These are phyloP conservation scores for Xerus rutilus DNA, from an alignment of 2,797 vertebrate genomes.

Conservation along the genomic window DNA sequence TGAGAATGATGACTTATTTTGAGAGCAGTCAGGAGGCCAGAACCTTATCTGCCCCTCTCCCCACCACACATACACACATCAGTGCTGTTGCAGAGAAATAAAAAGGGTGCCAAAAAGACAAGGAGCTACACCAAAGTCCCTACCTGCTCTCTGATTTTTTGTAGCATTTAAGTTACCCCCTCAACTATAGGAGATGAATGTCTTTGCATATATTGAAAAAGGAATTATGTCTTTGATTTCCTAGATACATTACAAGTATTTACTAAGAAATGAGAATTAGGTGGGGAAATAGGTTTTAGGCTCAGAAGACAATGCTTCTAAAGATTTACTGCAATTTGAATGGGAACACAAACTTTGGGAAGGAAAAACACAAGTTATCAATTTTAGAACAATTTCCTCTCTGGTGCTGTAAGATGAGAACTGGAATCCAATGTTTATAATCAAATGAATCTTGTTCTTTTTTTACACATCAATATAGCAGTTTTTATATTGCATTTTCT, in stretches of 20 bases:
- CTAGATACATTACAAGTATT: slow-evolving; percentile 78
- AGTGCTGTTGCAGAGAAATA: slow-evolving; percentile 48
- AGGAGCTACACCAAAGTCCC: slow-evolving; percentile 30
- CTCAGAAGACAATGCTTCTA: slow-evolving; percentile 74
- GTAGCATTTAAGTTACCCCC: slow-evolving; percentile 49
- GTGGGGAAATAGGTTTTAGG: slow-evolving; percentile 75
- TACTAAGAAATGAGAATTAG: slow-evolving; percentile 77
- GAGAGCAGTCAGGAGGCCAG: slow-evolving; percentile 50
- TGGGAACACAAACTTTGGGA: slow-evolving; percentile 74
- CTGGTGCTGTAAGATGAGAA: slow-evolving; percentile 73
- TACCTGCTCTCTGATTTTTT: neutral
- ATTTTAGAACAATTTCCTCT: slow-evolving; percentile 77
- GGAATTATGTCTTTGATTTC: slow-evolving; percentile 82
- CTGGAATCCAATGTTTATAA: slow-evolving; percentile 74
- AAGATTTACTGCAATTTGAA: slow-evolving; percentile 82
- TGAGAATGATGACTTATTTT: slow-evolving; percentile 52
- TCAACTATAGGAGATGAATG: slow-evolving; percentile 69
- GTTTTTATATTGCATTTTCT: slow-evolving; percentile 67
- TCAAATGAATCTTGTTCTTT: slow-evolving; percentile 65
- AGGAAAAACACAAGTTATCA: slow-evolving; percentile 78
- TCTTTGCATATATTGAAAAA: slow-evolving; percentile 80
- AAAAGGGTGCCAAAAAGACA: slow-evolving; percentile 52
- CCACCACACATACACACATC: neutral
- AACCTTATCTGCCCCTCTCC: neutral
- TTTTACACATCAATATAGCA: slow-evolving; percentile 41